A percentile compares a stretch with the other conserved stretches of the same genome.
phyloP scores from a whole-genome alignment of 2,113 vertebrate species.

The Phycodurus eques region DNA sequence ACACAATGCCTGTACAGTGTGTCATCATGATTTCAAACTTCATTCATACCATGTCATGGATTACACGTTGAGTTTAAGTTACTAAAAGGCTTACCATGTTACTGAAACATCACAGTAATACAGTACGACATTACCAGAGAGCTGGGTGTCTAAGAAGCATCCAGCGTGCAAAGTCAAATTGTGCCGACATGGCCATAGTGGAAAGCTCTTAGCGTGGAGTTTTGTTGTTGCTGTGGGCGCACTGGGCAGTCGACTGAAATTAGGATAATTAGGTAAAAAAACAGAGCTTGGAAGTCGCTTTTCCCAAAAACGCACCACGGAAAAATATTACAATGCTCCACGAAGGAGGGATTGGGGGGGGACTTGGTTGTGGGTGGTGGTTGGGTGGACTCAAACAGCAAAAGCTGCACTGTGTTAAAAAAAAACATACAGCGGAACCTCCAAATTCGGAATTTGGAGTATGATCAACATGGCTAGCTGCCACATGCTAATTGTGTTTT shows the following conservation, averaged over 20 bases:
- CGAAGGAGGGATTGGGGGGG: neutral
- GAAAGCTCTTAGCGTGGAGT: conserved; percentile 32
- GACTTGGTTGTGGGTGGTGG: too few species aligned
- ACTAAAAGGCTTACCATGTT: conserved; percentile 40
- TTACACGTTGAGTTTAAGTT: conserved; percentile 29
- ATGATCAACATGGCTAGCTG: neutral
- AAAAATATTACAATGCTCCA: neutral
- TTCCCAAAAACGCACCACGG: conserved; percentile 11
- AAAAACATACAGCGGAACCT: neutral
- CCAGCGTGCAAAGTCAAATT: conserved; percentile 26
- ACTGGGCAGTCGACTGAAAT: conserved; percentile 17
- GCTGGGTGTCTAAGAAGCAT: conserved; percentile 24
- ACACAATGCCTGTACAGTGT: conserved; percentile 46
- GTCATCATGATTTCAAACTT: conserved; percentile 21
- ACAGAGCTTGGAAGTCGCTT: conserved; percentile 9
- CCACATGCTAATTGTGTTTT: neutral
- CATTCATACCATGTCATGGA: conserved; percentile 9
- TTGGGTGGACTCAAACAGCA: neutral
- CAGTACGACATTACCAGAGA: conserved; percentile 24
- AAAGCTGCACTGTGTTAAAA: neutral
- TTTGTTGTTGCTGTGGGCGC: conserved; percentile 7
- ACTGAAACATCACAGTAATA: conserved; percentile 42
- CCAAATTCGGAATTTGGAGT: neutral
- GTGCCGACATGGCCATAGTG: conserved; percentile 40
- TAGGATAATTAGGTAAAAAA: conserved; percentile 17